Evolutionary conservation across 2,888 invertebrate species (phyloP).

Genomic region (Pseudeuparius sepicola): DNA sequence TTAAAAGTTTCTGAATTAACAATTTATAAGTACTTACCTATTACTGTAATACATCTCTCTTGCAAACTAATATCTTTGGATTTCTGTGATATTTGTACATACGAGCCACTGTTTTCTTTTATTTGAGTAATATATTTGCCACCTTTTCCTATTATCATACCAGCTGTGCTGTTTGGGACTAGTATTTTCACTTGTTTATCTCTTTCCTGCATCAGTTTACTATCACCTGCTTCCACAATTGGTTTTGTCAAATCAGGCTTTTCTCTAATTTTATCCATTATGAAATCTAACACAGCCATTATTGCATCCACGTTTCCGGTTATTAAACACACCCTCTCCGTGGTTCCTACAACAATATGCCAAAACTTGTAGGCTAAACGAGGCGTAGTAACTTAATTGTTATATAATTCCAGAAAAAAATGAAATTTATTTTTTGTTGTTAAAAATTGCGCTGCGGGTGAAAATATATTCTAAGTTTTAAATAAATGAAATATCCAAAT

Average conservation of each 20-base stretch:
- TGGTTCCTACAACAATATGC: slow-evolving; percentile 60
- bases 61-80: slow-evolving; percentile 87
- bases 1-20: too few relatives aligned
- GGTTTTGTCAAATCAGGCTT: slow-evolving; percentile 84
- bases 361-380: too few relatives aligned
- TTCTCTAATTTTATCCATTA: slow-evolving; percentile 92
- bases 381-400: too few relatives aligned
- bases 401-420: too few relatives aligned
- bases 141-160: slow-evolving; percentile 96
- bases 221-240: slow-evolving; percentile 59
- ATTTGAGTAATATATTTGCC: slow-evolving; percentile 94
- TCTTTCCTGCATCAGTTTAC: slow-evolving; percentile 76
- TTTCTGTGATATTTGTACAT: slow-evolving; percentile 94
- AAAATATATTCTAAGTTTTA: too few relatives aligned
- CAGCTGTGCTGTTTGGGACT: slow-evolving; percentile 93
- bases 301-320: slow-evolving; percentile 86
- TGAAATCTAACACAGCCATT: slow-evolving; percentile 84
- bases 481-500: too few relatives aligned
- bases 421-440: too few relatives aligned
- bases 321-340: slow-evolving; percentile 88
- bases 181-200: slow-evolving; percentile 94
- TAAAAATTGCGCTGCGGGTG: too few relatives aligned
- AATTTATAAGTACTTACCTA: too few relatives aligned
- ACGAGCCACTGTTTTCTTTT: slow-evolving; percentile 88
- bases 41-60: slow-evolving; percentile 92